Evolutionary conservation across 2,888 invertebrate species (phyloP), one percentile per base, ranked within the genome.

Genomic region (Dione vanillae): DNA sequence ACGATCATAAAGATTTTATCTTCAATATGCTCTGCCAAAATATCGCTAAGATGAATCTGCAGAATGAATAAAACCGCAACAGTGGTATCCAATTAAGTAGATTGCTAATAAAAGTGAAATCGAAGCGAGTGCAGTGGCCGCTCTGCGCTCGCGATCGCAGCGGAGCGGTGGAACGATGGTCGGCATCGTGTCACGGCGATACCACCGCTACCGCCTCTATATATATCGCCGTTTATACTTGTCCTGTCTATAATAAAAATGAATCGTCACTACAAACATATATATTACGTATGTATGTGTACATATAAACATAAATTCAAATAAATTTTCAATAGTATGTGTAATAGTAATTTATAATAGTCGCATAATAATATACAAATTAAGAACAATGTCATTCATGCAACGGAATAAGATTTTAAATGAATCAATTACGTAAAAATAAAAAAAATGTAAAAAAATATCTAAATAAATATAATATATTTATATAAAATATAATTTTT

Each of bases 81-180:
- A 88, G 88, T 87, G 90, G 90, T 89, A 91, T 90, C 90, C 91
- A 92, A 92, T 92, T 92, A 92, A 90, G 91, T 90, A 88, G 90
- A 91, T 91, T 91, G 91, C 91, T 92, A 92, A 92, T 92, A 92
- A 92, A 92, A 92, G 92, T 92, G 92, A 92, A 92, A 92, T 92
- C 92, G 91, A 86, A 88, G 89, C 84, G 92, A 85, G 92, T 91
- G 92, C 92, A 92, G 90, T 91, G 92, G 90, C 92, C 92, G 92
- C 87, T 78, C 70, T 76, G 75, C 77, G 78, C 68, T 73, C 71
- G 76, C 69, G 56, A 56, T 56, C 56, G 11, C 56, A 37, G 37
- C 37, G 37, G 16, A 19, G 37, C 56, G 69, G 64, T 58, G 54
- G 68, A 59, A 56, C 64, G 27, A 43, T 43, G 61, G 58, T 59